These are phyloP conservation scores for Pterois miles DNA, from an alignment of 2,797 vertebrate genomes.

Conservation along the genomic window DNA sequence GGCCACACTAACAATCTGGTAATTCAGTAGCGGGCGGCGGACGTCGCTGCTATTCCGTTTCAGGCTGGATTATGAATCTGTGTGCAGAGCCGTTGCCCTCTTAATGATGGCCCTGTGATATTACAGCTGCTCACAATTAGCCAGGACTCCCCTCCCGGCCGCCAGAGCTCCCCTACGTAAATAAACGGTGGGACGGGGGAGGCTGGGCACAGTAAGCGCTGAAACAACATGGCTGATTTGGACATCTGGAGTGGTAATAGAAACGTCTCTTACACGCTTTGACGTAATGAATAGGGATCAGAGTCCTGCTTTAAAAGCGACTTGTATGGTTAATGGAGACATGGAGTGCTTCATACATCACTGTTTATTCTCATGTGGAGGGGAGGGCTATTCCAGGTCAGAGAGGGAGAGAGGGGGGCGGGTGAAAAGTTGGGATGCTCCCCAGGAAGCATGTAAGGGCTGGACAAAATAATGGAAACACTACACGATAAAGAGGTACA, in stretches of 20 bases:
- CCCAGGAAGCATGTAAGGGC: background rate
- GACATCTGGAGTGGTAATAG: conserved; percentile 77
- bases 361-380: conserved; percentile 53
- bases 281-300: conserved; percentile 77
- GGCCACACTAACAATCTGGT: conserved; percentile 77
- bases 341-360: conserved; percentile 53
- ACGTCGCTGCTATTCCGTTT: conserved; percentile 67
- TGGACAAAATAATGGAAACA: background rate
- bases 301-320: conserved; percentile 52
- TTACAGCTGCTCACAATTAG: conserved; percentile 86
- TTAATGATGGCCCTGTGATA: conserved; percentile 76
- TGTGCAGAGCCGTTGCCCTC: conserved; percentile 71
- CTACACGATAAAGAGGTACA: background rate
- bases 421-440: background rate
- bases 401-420: background rate
- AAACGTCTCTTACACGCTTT: conserved; percentile 73
- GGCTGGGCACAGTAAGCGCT: conserved; percentile 75
- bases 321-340: conserved; percentile 57
- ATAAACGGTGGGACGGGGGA: conserved; percentile 77
- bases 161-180: conserved; percentile 77
- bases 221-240: conserved; percentile 83
- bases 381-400: conserved; percentile 39
- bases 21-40: conserved; percentile 72
- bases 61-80: conserved; percentile 72
- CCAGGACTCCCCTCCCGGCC: conserved; percentile 70